Conservation (phyloP, 2,797 vertebrate species). For the Taeniopygia guttata region DNA sequence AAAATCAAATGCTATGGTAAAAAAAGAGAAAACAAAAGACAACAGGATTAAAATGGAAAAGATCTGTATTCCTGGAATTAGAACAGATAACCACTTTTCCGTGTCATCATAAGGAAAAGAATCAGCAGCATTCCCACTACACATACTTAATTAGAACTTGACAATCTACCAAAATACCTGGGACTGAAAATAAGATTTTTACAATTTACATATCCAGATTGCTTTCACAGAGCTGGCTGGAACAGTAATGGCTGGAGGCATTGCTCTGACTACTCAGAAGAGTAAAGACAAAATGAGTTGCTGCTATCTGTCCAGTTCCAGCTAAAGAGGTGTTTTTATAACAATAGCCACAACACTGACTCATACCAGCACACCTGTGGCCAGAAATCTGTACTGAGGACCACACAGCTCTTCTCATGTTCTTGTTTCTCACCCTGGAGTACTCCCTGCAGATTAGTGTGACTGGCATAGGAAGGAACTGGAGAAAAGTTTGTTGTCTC, state of each 20-base stretch:
- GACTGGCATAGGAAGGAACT: not conserved
- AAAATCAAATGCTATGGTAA: not conserved
- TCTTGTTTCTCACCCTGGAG: not conserved
- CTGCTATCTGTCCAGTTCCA: slow-evolving; percentile 1
- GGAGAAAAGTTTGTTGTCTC: not conserved
- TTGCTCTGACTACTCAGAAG: not conserved
- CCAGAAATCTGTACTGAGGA: not conserved
- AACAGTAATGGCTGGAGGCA: not conserved
- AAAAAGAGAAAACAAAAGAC: not conserved
- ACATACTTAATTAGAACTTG: not conserved
- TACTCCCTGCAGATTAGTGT: not conserved
- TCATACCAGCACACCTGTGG: not conserved
- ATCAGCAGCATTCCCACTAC: not conserved
- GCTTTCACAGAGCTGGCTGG: not conserved
- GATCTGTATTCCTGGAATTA: not conserved
- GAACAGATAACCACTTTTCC: not conserved
- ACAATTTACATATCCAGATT: not conserved
- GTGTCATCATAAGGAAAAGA: not conserved
- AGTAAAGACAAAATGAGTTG: not conserved
- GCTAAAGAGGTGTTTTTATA: not conserved
- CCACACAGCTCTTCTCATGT: not conserved
- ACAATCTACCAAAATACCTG: not conserved
- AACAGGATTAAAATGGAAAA: not conserved
- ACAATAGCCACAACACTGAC: not conserved
- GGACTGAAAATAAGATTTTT: not conserved